Evolutionary conservation across 2,888 invertebrate species (phyloP).

Genomic region (Aporophyla nigra): DNA sequence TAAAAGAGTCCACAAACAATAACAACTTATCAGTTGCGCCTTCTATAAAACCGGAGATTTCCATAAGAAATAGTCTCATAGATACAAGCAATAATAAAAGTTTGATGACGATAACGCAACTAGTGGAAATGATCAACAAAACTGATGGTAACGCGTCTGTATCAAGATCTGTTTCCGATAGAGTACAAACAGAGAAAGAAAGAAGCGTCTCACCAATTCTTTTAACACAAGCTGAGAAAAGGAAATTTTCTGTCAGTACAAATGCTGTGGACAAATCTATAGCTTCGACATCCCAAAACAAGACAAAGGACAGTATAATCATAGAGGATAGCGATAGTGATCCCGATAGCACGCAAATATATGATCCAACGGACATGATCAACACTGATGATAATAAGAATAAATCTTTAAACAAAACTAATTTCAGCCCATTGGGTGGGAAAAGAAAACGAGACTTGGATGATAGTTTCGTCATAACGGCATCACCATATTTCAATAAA

Average conservation of each 20-base stretch:
- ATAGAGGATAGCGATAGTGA: slow-evolving; percentile 86
- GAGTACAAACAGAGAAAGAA: slow-evolving; percentile 63
- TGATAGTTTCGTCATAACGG: slow-evolving; percentile 67
- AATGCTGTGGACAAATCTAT: slow-evolving; percentile 52
- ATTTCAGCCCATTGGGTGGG: slow-evolving; percentile 57
- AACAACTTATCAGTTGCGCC: slow-evolving; percentile 48
- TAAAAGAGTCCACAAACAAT: slow-evolving; percentile 65
- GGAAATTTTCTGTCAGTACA: slow-evolving; percentile 56
- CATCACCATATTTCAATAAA: slow-evolving; percentile 86
- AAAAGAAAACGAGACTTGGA: slow-evolving; percentile 79
- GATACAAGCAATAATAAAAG: slow-evolving; percentile 79
- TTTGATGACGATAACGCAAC: slow-evolving; percentile 87
- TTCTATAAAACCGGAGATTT: slow-evolving; percentile 50
- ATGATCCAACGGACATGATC: slow-evolving; percentile 67
- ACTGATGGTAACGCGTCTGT: slow-evolving; percentile 67
- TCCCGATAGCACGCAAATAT: slow-evolving; percentile 76
- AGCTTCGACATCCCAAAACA: slow-evolving; percentile 53
- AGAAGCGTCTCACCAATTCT: slow-evolving; percentile 82
- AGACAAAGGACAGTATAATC: slow-evolving; percentile 76
- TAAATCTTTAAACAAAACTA: slow-evolving; percentile 40
- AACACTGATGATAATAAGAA: slow-evolving; percentile 16
- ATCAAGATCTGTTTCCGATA: slow-evolving; percentile 32
- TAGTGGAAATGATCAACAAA: slow-evolving; percentile 86
- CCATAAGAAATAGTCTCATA: slow-evolving; percentile 58
- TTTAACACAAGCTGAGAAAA: slow-evolving; percentile 81